These are phyloP conservation scores for Tribolium madens DNA, from an alignment of 1,140 invertebrate species.

Conservation along the genomic window DNA sequence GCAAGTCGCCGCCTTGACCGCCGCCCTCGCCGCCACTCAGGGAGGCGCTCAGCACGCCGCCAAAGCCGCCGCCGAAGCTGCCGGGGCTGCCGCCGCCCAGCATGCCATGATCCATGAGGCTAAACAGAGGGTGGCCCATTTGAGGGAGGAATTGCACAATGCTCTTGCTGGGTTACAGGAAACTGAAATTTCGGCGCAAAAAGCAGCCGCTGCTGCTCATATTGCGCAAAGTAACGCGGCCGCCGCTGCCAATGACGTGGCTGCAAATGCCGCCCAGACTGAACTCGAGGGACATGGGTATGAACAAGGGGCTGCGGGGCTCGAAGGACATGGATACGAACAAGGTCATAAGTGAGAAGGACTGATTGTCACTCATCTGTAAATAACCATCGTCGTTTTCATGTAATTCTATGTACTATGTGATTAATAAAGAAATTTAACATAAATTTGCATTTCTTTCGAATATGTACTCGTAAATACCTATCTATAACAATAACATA, in stretches of 20 bases:
- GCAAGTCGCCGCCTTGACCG: conserved; percentile 49
- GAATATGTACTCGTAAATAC: too few relatives aligned
- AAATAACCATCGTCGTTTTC: conserved; percentile 3
- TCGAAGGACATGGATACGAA: neutral
- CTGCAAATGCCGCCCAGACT: conserved; percentile 45
- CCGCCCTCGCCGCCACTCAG: conserved; percentile 55
- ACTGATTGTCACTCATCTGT: conserved; percentile 8
- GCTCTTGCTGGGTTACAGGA: conserved; percentile 50
- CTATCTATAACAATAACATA: too few relatives aligned
- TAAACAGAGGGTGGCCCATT: conserved; percentile 49
- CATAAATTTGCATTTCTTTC: neutral
- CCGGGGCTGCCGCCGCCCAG: conserved; percentile 53
- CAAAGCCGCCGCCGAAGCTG: conserved; percentile 54
- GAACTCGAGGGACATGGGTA: conserved; percentile 1
- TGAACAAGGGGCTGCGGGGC: neutral
- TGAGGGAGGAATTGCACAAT: conserved; percentile 49
- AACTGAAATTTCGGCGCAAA: conserved; percentile 53
- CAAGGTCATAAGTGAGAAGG: neutral
- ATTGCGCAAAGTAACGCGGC: conserved; percentile 58
- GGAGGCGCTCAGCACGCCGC: conserved; percentile 49
- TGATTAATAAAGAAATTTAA: conserved; percentile 18
- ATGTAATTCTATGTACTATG: conserved; percentile 4
- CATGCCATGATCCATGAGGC: conserved; percentile 56
- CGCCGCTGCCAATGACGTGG: conserved; percentile 54
- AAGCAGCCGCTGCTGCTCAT: conserved; percentile 54